These are phyloP conservation scores for Nestor notabilis DNA, from an alignment of 2,113 vertebrate species.

Conservation along the genomic window DNA sequence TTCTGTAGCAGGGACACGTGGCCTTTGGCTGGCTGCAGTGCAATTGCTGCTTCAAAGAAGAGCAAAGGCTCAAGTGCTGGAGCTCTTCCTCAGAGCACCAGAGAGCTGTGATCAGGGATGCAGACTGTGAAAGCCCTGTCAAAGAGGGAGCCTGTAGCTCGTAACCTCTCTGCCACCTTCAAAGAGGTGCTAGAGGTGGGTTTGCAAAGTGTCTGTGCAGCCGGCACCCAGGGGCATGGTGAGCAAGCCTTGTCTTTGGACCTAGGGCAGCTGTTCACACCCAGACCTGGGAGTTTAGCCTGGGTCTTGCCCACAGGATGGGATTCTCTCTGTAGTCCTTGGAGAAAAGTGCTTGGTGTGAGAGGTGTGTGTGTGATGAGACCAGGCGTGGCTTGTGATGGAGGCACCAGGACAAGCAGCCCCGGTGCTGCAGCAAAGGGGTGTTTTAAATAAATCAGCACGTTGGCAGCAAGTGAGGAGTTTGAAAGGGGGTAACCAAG, in stretches of 20 bases:
- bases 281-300: neutral
- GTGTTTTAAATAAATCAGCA: neutral
- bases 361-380: neutral
- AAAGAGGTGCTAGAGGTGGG: neutral
- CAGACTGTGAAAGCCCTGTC: neutral
- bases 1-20: neutral
- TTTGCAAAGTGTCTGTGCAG: rapidly evolving
- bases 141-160: neutral
- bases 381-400: neutral
- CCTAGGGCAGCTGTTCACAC: neutral
- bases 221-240: rapidly evolving
- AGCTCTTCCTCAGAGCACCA: rapidly evolving
- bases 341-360: neutral
- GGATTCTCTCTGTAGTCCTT: neutral
- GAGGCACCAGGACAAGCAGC: neutral
- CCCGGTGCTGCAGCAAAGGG: neutral
- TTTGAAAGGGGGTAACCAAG: neutral
- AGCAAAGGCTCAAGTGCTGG: neutral
- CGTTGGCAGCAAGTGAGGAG: rapidly evolving
- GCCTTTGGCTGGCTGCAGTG: neutral
- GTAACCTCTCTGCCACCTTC: neutral
- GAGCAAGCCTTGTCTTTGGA: neutral
- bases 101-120: neutral
- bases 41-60: neutral
- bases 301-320: neutral